phyloP scores from a whole-genome alignment of 35 echinoderm and acorn worm genomes.

The Patiria miniata region DNA sequence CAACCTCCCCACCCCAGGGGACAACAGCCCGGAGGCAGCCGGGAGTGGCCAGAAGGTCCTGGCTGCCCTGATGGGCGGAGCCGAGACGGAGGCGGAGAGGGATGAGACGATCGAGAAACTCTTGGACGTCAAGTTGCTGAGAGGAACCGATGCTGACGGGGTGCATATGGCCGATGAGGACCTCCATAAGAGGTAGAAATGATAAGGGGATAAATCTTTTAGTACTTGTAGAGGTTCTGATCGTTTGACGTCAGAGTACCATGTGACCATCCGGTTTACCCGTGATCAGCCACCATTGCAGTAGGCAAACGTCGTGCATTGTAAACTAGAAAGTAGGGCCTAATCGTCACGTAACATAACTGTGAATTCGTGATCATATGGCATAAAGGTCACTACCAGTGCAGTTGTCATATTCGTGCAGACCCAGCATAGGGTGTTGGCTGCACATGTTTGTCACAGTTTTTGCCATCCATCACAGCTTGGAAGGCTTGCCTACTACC shows the following conservation, averaged over 20 bases:
- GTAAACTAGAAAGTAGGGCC: too few relatives aligned
- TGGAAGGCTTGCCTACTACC: too few relatives aligned
- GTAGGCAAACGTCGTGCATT: too few relatives aligned
- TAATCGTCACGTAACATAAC: not conserved
- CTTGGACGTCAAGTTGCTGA: constrained; percentile 83
- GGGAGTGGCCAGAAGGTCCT: constrained; percentile 33
- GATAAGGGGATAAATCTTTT: not conserved
- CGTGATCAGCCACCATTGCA: too few relatives aligned
- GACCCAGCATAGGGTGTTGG: too few relatives aligned
- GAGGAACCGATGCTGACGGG: constrained; percentile 68
- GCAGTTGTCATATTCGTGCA: too few relatives aligned
- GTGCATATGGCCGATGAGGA: constrained; percentile 73
- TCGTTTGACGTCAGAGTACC: too few relatives aligned
- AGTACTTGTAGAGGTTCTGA: not conserved
- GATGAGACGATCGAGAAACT: constrained; percentile 68
- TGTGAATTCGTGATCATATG: not conserved
- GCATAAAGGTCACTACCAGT: not conserved
- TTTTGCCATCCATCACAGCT: too few relatives aligned
- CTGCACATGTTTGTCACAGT: too few relatives aligned
- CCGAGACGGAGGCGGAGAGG: constrained; percentile 62
- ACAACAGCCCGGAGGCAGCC: not conserved
- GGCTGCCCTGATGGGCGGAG: constrained; percentile 68
- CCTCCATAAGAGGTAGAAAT: constrained; percentile 74
- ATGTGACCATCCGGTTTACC: too few relatives aligned
- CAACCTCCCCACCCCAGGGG: not conserved